phyloP scores from a whole-genome alignment of 2,888 invertebrate species.

The Conomelus anceps region DNA sequence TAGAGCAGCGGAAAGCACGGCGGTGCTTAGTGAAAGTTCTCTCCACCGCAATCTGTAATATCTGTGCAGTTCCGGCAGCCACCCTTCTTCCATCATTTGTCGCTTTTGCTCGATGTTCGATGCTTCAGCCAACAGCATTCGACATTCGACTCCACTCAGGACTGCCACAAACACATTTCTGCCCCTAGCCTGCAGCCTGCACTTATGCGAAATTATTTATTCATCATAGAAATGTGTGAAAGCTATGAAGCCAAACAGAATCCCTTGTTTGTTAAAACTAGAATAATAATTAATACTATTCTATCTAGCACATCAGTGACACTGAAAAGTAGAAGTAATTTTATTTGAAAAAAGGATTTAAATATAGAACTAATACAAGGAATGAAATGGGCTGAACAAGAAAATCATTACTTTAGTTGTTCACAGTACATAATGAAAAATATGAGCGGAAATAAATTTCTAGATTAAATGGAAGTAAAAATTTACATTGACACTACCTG shows the following conservation, averaged over 20 bases:
- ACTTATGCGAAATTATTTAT: neutral
- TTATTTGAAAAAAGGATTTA: no score
- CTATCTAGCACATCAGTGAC: neutral
- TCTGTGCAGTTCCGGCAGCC: neutral
- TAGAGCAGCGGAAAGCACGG: neutral
- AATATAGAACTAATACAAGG: no score
- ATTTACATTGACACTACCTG: no score
- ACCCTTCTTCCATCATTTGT: neutral
- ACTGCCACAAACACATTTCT: neutral
- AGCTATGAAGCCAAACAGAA: neutral
- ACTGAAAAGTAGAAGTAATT: neutral
- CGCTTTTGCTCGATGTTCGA: neutral
- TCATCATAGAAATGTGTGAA: neutral
- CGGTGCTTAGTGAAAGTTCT: neutral
- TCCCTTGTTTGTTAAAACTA: neutral
- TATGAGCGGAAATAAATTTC: no score
- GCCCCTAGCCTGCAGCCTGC: neutral
- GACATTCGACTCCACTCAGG: no score
- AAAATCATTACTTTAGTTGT: no score
- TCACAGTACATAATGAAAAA: no score
- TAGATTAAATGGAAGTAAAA: no score
- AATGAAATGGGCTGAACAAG: no score
- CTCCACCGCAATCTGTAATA: neutral
- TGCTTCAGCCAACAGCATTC: no score
- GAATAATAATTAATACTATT: neutral